Percentiles rank a stretch among this genome's conserved stretches.
Evolutionary conservation across 2,113 vertebrate genomes (phyloP).

Genomic region (Passer montanus): DNA sequence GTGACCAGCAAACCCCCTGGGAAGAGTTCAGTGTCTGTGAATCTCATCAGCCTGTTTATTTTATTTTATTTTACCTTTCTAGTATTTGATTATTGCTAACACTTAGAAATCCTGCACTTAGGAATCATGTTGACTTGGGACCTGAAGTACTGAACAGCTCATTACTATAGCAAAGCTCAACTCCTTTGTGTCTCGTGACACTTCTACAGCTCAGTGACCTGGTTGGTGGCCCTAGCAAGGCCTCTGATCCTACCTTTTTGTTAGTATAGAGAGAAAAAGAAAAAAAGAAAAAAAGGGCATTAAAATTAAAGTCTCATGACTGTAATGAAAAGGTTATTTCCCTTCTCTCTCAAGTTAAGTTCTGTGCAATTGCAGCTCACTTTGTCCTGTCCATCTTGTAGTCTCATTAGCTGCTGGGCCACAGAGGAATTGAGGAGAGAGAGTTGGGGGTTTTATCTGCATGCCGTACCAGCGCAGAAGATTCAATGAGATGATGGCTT

Average conservation of each 20-base stretch:
- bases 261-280: background rate
- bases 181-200: background rate
- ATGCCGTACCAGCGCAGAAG: constrained; percentile 18
- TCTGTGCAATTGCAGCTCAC: constrained; percentile 21
- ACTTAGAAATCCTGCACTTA: background rate
- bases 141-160: background rate
- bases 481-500: constrained; percentile 75
- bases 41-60: background rate
- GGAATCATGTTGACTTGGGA: background rate
- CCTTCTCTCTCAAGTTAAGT: constrained; percentile 26
- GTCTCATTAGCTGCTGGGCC: constrained; percentile 68
- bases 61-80: constrained; percentile 7
- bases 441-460: constrained; percentile 60
- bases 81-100: background rate
- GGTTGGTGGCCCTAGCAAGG: background rate
- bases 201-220: constrained; percentile 7
- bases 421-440: constrained; percentile 58
- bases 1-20: background rate
- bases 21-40: background rate
- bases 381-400: constrained; percentile 55
- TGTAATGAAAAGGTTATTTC: constrained; percentile 59
- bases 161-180: constrained; percentile 2
- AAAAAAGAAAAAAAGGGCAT: background rate
- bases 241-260: constrained; percentile 50
- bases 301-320: constrained; percentile 46